Evolutionary conservation across 2,113 vertebrate genomes (phyloP), one percentile per base, ranked within the genome.

Genomic region (Channa argus): DNA sequence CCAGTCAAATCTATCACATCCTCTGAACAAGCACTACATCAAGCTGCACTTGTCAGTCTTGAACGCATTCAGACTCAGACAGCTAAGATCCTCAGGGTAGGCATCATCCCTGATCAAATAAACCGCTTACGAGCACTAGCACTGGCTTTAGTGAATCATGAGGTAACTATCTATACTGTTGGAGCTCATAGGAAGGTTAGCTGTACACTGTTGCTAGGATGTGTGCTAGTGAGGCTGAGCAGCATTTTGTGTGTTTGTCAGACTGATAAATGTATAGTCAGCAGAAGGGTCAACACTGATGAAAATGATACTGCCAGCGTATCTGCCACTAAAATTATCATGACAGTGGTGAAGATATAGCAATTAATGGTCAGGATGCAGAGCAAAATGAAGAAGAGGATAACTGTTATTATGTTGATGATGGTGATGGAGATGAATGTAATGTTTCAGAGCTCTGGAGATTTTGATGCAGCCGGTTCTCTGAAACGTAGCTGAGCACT

Each of bases 101-200:
- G 49, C 71, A 74, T 85, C 76, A 80, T 83, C 85, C 11, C 66
- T 79, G 82, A 89, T 88, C 82, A 91, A 88, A 79, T 52, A 72
- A 80, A 82, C 33, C 39, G 74, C 75, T 70, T 51, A 82, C 73
- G 71, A 86, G 61, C 58, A 65, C 15, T 3, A 71, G 60, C 44
- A 69, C 12, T 14, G 56, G 52, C 63, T 65, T 45, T 72, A 66
- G 61, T 82, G 65, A 78, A 63, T 65, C 71, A 74, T 56, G 74
- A 44, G 73, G 59, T 59, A 49, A 41, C 60, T 24, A 63, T 71
- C 38, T n/a, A 24, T 24, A 11, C 60, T 33, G 68, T 4, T 71
- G 41, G 13, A 73, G 45, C 7, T 11, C 24, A 6, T 12, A 34
- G 38, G 33, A 73, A 37, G 59, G 12, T 10, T n/a, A 14, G 39